A percentile compares a stretch with the other conserved stretches of the same genome.
phyloP scores from a whole-genome alignment of 2,113 vertebrate species.

The Caloenas nicobarica region DNA sequence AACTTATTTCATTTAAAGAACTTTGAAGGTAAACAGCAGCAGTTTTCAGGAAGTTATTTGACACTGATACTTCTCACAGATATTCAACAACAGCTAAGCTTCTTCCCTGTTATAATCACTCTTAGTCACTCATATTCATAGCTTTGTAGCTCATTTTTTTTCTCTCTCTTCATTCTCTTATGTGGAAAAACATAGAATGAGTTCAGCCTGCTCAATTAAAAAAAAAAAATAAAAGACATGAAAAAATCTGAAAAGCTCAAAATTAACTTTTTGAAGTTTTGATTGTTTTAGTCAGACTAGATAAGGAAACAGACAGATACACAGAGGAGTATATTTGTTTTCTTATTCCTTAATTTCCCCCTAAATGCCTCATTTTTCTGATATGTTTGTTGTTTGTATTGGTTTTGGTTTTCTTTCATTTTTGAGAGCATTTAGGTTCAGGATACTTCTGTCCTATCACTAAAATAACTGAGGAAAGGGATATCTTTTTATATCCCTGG shows the following conservation, averaged over 20 bases:
- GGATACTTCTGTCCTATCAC: not conserved
- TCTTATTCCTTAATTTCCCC: not conserved
- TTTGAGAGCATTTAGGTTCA: rapidly evolving
- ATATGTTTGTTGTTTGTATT: too few species aligned
- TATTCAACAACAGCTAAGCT: not conserved
- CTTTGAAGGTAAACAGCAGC: not conserved
- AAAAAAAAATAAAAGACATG: not conserved
- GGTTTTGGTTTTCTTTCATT: not conserved
- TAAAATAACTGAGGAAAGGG: not conserved
- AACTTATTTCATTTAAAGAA: not conserved
- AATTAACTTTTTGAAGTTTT: not conserved
- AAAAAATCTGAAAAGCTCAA: not conserved
- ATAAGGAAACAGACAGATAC: not conserved
- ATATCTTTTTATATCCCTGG: rapidly evolving
- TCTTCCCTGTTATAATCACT: not conserved
- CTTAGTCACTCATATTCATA: not conserved
- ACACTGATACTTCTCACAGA: not conserved
- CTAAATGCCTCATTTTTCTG: not conserved
- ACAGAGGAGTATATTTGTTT: not conserved
- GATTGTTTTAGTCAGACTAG: not conserved
- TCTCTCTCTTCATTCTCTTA: not conserved
- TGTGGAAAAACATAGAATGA: not conserved
- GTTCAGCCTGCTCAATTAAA: not conserved
- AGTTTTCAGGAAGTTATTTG: not conserved
- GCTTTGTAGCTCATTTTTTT: not conserved